These are phyloP conservation scores for Cerceris ruficornis DNA, from an alignment of 2,888 invertebrate genomes.

Conservation along the genomic window DNA sequence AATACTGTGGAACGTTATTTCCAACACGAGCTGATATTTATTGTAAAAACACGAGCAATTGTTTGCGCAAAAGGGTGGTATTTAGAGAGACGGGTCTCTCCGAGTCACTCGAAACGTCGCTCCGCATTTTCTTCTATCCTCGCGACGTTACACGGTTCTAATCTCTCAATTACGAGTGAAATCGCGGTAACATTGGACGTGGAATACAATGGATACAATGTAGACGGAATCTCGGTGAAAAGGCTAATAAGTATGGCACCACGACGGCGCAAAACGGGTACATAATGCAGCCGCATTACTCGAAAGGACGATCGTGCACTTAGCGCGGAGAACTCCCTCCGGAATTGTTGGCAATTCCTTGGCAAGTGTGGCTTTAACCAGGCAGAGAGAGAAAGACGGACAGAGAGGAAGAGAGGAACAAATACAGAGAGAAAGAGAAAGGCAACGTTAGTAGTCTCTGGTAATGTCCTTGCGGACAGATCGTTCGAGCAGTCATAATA, in stretches of 20 bases:
- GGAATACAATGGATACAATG: background rate
- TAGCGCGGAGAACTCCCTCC: background rate
- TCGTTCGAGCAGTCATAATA: slow-evolving; percentile 40
- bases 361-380: slow-evolving; percentile 25
- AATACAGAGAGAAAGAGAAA: background rate
- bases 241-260: slow-evolving; percentile 8
- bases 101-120: background rate
- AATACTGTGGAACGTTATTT: too few relatives aligned
- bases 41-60: too few relatives aligned
- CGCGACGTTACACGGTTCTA: background rate
- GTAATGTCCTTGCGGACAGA: slow-evolving; percentile 40
- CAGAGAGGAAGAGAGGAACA: too few relatives aligned
- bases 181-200: background rate
- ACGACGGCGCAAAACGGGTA: background rate
- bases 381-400: background rate
- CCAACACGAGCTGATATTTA: too few relatives aligned
- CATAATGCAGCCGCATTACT: slow-evolving; percentile 6
- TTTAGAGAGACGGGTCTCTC: background rate
- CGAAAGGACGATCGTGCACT: background rate
- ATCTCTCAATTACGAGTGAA: background rate
- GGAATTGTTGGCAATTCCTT: slow-evolving; percentile 24
- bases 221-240: background rate
- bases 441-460: slow-evolving; percentile 26
- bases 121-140: background rate
- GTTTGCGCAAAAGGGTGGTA: too few relatives aligned